Conservation (phyloP, 2,797 vertebrate species). For the Cossypha niveicapilla region DNA sequence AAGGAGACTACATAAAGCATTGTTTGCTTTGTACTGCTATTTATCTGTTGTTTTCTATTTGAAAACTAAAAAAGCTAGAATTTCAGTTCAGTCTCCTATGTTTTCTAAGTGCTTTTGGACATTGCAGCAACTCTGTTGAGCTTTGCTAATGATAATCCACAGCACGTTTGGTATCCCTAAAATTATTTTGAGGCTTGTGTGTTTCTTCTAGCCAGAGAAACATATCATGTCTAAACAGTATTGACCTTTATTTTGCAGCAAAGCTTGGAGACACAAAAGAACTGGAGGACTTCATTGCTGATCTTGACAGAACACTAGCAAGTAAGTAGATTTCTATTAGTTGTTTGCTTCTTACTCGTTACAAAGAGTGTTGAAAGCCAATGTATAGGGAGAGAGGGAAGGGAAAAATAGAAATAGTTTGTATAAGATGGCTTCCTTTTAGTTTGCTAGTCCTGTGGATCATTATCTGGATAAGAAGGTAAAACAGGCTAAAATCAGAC, state of each 20-base stretch:
- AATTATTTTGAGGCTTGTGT: accelerated
- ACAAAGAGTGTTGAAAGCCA: not conserved
- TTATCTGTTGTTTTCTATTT: not conserved
- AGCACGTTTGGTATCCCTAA: not conserved
- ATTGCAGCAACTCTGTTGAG: not conserved
- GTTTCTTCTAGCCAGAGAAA: not conserved
- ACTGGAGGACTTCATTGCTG: slow-evolving; percentile 95
- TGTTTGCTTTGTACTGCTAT: not conserved
- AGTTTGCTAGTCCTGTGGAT: not conserved
- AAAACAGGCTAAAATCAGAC: not conserved
- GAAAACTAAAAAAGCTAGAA: not conserved
- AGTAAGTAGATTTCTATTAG: slow-evolving; percentile 78
- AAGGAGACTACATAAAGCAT: not conserved
- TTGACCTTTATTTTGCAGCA: slow-evolving; percentile 75
- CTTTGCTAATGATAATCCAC: not conserved
- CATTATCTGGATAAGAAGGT: not conserved
- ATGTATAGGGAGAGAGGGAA: not conserved
- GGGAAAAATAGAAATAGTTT: not conserved
- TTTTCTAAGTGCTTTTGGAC: not conserved
- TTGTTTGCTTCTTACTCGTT: not conserved
- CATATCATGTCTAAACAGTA: not conserved
- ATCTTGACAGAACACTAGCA: slow-evolving; percentile 93
- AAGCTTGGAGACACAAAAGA: slow-evolving; percentile 98
- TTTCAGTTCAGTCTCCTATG: not conserved
- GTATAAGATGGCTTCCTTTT: not conserved